Evolutionary conservation across 2,888 invertebrate genomes (phyloP), one percentile per base, ranked within the genome.

Genomic region (Suillia variegata): DNA sequence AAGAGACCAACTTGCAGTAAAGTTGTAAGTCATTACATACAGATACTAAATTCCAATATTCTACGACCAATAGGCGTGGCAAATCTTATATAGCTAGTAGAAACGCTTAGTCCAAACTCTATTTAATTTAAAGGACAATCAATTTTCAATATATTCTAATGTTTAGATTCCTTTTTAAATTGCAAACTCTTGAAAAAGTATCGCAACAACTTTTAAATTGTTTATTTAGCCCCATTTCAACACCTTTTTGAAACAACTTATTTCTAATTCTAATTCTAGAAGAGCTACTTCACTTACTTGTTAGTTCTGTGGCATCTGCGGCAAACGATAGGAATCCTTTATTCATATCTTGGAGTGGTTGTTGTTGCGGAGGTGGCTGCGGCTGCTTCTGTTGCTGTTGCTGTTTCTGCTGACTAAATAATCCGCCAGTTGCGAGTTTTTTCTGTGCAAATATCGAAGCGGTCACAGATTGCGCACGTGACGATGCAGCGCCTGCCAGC

Each of bases 271-370:
- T 10, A n/a, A 38, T 38, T 38, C n/a, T 10, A 38, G 6, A 38
- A 38, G n/a, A 38, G n/a, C 6, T 13, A 38, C n/a, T 10, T 38
- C 80, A 91, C 92, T 90, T 85, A 94, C 94, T 92, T 85, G 93
- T 92, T 80, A 90, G 85, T 76, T 92, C 92, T 68, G 88, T 86
- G 82, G 91, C 89, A 84, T 93, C 91, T 79, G 92, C 93, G 75
- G 91, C 88, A 84, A 93, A 94, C 83, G 90, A 90, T 79, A 94
- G 87, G 86, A 91, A 96, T 82, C 92, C 93, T 83, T 92, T 92
- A 85, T 91, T 94, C 95, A 96, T 96, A 84, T 95, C 95, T 87
- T 93, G 88, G 13, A 67, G 68, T 48, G 61, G 67, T 34, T 61
- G 71, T 20, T 65, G 67, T 4, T 63, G 67, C 53, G 66, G 67